Evolutionary conservation across 2,113 vertebrate genomes (phyloP).

Genomic region (Gorsachius goisagi): DNA sequence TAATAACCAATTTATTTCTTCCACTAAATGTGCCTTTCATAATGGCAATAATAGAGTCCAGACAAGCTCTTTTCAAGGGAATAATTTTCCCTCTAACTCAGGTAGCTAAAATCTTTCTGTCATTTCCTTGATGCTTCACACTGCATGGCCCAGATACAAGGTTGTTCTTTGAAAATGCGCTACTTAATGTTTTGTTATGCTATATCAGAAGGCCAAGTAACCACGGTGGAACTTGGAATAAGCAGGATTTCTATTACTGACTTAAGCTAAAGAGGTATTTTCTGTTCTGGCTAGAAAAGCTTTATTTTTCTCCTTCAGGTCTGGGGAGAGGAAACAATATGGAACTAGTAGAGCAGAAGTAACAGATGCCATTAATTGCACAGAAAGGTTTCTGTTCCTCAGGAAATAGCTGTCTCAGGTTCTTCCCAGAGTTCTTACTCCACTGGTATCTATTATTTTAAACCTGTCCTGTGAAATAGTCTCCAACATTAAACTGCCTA

Average conservation of each 20-base stretch:
- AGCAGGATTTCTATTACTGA: background rate
- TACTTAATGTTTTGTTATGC: background rate
- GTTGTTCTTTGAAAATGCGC: background rate
- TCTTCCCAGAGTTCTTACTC: background rate
- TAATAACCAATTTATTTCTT: background rate
- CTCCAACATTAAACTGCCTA: background rate
- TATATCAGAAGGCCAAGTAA: background rate
- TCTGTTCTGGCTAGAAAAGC: background rate
- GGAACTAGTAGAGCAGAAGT: constrained; percentile 29
- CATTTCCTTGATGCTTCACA: background rate
- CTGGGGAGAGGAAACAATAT: background rate
- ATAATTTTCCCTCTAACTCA: background rate
- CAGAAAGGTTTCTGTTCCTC: background rate
- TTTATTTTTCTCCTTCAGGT: constrained; percentile 10
- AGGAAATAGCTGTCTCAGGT: background rate
- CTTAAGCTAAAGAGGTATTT: background rate
- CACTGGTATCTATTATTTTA: background rate
- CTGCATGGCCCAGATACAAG: background rate
- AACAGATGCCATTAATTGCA: constrained; percentile 1
- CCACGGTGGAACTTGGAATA: background rate
- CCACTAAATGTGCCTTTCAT: background rate
- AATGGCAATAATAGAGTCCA: background rate
- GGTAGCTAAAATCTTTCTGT: background rate
- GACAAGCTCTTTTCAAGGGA: background rate
- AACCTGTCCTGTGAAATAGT: background rate